Conservation (phyloP, 2,113 vertebrate genomes). For the Rhabdornis inornatus region DNA sequence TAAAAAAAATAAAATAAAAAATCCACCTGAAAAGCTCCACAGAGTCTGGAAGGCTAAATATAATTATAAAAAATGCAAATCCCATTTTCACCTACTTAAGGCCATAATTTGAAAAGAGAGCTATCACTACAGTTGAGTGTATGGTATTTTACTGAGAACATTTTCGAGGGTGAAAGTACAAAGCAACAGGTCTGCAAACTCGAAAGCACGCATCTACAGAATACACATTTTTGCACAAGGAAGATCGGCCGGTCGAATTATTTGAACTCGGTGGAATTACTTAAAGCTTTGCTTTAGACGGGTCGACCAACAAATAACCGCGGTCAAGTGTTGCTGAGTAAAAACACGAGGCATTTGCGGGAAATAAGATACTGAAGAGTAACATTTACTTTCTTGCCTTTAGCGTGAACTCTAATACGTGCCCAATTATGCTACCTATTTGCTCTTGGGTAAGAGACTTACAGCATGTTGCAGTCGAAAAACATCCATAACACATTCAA, state of each 20-base stretch:
- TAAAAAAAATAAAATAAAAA: not conserved
- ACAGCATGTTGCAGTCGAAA: not conserved
- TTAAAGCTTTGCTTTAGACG: not conserved
- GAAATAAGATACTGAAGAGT: not conserved
- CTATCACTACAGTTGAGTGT: not conserved
- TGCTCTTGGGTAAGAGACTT: not conserved
- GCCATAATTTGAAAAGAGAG: not conserved
- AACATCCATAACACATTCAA: not conserved
- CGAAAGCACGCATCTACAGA: not conserved
- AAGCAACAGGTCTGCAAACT: conserved; percentile 30
- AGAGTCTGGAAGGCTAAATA: not conserved
- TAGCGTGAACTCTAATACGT: not conserved
- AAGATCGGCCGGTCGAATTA: not conserved
- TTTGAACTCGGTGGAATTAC: not conserved
- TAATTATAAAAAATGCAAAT: not conserved
- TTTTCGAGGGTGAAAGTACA: not conserved
- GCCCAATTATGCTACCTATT: too few species aligned
- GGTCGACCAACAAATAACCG: not conserved
- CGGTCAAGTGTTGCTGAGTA: not conserved
- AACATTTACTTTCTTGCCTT: not conserved
- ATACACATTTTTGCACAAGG: not conserved
- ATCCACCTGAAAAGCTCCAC: not conserved
- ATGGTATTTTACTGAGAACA: not conserved
- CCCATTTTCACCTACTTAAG: not conserved
- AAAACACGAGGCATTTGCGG: not conserved